Evolutionary conservation across 2,113 vertebrate genomes (phyloP).

Genomic region (Lycocorax pyrrhopterus): DNA sequence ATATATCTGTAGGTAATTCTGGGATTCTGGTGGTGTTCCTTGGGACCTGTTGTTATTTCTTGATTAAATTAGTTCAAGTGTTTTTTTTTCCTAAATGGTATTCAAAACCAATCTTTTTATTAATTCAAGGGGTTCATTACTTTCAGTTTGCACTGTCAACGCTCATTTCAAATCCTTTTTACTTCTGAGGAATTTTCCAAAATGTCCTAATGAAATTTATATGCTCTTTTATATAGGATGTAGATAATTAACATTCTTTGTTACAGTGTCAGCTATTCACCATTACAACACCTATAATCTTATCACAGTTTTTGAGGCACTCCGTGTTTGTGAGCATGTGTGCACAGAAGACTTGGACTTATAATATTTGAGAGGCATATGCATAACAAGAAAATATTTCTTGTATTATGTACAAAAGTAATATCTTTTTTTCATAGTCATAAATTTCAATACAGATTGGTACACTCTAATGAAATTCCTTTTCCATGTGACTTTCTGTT

Average conservation of each 20-base stretch:
- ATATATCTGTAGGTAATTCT: not conserved
- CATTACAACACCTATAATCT: not conserved
- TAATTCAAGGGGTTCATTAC: not conserved
- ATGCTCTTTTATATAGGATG: not conserved
- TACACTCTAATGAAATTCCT: not conserved
- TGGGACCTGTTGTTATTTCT: not conserved
- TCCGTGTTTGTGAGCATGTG: not conserved
- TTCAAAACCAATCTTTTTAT: not conserved
- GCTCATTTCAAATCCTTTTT: not conserved
- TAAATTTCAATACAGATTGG: not conserved
- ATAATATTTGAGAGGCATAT: not conserved
- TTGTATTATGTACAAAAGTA: not conserved
- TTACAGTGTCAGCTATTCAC: not conserved
- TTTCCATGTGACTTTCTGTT: not conserved
- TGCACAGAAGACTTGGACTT: not conserved
- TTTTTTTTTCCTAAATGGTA: not conserved
- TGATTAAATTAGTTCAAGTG: not conserved
- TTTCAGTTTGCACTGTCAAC: not conserved
- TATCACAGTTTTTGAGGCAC: accelerated
- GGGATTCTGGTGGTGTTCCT: not conserved
- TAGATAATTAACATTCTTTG: not conserved
- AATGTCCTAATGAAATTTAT: not conserved
- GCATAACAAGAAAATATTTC: not conserved
- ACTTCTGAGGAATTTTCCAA: not conserved
- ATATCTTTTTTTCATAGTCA: not conserved